Percentiles rank a stretch among this genome's conserved stretches.
phyloP scores from a whole-genome alignment of 2,797 vertebrate species.

The Serranus cabrilla region DNA sequence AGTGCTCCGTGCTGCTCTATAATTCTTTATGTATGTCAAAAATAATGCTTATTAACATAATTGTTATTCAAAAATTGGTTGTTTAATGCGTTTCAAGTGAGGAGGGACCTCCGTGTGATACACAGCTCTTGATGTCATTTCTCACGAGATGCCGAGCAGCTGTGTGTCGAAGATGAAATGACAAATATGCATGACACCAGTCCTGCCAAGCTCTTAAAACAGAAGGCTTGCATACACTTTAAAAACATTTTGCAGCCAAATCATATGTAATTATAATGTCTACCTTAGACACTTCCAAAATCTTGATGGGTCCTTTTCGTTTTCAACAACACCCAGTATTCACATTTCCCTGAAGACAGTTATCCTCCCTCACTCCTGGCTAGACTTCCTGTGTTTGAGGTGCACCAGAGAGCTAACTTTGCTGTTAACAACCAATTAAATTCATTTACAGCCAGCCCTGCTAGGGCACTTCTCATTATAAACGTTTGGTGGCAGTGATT shows the following conservation, averaged over 20 bases:
- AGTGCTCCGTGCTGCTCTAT: neutral
- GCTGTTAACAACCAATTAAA: conserved; percentile 49
- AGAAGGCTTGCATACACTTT: neutral
- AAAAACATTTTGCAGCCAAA: neutral
- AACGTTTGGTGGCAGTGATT: conserved; percentile 25
- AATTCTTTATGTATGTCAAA: neutral
- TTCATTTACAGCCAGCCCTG: conserved; percentile 35
- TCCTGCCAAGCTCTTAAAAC: neutral
- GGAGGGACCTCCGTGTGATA: neutral
- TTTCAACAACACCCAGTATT: conserved; percentile 10
- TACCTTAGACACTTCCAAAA: neutral
- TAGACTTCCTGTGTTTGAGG: conserved; percentile 11
- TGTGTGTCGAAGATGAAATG: fast-evolving
- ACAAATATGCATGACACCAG: conserved; percentile 1
- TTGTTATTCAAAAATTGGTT: neutral
- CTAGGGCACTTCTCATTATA: conserved; percentile 38
- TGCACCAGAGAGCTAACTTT: conserved; percentile 22
- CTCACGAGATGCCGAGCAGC: neutral
- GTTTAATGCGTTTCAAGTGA: neutral
- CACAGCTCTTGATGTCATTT: fast-evolving
- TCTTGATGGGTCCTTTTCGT: neutral
- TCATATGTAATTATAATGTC: neutral
- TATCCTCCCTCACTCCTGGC: conserved; percentile 22
- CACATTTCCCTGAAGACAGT: conserved; percentile 14
- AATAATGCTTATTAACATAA: neutral